phyloP scores from a whole-genome alignment of 2,113 vertebrate species.

The Tragelaphus strepsiceros region DNA sequence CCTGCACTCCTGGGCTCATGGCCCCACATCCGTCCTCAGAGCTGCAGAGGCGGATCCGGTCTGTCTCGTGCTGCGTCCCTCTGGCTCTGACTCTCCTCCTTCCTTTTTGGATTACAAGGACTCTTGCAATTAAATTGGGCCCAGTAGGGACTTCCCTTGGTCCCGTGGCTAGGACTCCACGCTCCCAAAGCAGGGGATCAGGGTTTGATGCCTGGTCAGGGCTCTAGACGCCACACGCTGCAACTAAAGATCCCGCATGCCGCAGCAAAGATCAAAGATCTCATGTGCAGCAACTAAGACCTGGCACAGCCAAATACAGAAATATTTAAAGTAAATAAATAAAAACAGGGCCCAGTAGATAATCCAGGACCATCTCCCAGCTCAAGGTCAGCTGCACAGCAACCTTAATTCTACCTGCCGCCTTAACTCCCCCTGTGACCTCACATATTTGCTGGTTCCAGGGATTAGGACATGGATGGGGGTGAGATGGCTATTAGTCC shows the following conservation, averaged over 20 bases:
- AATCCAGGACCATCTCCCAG: background rate
- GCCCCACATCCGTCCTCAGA: background rate
- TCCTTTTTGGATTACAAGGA: background rate
- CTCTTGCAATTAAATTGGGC: background rate
- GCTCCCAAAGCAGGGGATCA: background rate
- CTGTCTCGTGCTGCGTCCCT: background rate
- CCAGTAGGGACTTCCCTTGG: background rate
- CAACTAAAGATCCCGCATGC: accelerated
- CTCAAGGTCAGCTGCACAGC: background rate
- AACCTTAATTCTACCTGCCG: background rate
- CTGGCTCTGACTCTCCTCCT: background rate
- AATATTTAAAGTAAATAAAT: background rate
- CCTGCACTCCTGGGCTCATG: accelerated
- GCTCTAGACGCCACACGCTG: background rate
- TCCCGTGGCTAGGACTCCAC: background rate
- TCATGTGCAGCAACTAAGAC: background rate
- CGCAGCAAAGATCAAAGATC: background rate
- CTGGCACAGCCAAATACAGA: background rate
- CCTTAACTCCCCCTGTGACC: background rate
- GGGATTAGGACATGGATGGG: background rate
- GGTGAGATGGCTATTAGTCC: too few species aligned
- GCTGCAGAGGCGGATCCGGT: accelerated
- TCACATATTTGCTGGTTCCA: background rate
- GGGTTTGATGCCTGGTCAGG: background rate
- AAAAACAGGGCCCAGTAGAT: background rate